Percentiles rank a stretch among this genome's conserved stretches.
Conservation (phyloP, 2,797 vertebrate species). For the Poecilia picta region DNA sequence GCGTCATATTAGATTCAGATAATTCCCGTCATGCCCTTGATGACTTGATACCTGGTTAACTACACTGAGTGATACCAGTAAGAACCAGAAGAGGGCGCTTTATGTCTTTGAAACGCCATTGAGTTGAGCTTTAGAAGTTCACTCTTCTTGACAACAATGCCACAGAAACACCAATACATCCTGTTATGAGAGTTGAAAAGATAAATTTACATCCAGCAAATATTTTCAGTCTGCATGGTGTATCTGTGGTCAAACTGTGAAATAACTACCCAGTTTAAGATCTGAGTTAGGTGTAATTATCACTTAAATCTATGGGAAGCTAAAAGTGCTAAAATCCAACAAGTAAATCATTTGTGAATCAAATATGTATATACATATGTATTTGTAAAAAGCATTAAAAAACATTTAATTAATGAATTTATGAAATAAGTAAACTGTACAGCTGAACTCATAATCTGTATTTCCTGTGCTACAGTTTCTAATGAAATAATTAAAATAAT, state of each 20-base stretch:
- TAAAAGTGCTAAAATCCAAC: not conserved
- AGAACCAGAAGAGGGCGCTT: conserved; percentile 59
- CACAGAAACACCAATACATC: conserved; percentile 11
- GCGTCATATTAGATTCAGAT: conserved; percentile 25
- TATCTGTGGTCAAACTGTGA: conserved; percentile 16
- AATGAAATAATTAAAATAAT: not conserved
- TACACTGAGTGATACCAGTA: conserved; percentile 45
- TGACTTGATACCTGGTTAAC: conserved; percentile 8
- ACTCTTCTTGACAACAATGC: conserved; percentile 16
- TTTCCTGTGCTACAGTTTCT: not conserved
- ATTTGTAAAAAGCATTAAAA: not conserved
- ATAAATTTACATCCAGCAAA: conserved; percentile 26
- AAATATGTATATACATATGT: not conserved
- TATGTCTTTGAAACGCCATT: conserved; percentile 42
- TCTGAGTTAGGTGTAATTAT: conserved; percentile 14
- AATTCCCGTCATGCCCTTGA: conserved; percentile 28
- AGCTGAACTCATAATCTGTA: not conserved
- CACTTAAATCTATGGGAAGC: not conserved
- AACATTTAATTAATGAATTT: not conserved
- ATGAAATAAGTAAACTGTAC: not conserved
- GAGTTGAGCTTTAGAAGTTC: conserved; percentile 21
- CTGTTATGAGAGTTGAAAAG: conserved; percentile 18
- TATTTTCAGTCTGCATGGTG: conserved; percentile 28
- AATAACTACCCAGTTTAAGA: conserved; percentile 33
- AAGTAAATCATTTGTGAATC: not conserved